Conservation (phyloP, 2,797 vertebrate species). For the Pantherophis vulpinus region DNA sequence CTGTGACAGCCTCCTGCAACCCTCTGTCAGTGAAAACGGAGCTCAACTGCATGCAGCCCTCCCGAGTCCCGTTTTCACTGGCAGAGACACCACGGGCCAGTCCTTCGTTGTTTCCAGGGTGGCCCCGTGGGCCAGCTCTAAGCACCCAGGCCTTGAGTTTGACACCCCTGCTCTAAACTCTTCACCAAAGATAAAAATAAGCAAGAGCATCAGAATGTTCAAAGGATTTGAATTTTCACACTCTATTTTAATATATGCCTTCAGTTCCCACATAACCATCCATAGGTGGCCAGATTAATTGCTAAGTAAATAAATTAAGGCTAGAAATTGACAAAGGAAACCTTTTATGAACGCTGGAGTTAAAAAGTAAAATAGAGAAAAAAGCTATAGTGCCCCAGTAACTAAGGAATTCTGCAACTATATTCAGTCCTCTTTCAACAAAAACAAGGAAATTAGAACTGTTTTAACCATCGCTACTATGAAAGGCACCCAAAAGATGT, state of each 20-base stretch:
- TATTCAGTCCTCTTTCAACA: accelerated
- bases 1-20: too few relatives aligned
- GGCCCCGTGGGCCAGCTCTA: too few relatives aligned
- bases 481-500: not conserved
- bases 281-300: not conserved
- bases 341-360: not conserved
- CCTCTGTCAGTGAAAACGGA: too few relatives aligned
- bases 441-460: not conserved
- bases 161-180: not conserved
- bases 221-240: not conserved
- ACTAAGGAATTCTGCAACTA: not conserved
- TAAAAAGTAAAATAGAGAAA: not conserved
- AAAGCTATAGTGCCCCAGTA: not conserved
- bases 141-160: too few relatives aligned
- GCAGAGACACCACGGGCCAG: too few relatives aligned
- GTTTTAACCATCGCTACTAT: not conserved
- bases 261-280: not conserved
- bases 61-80: too few relatives aligned
- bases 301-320: not conserved
- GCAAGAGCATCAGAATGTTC: not conserved
- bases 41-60: too few relatives aligned
- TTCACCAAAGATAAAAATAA: not conserved
- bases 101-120: too few relatives aligned
- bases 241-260: not conserved
- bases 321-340: not conserved